Evolutionary conservation across 2,888 invertebrate species (phyloP).

Genomic region (Calliopum simillimum): DNA sequence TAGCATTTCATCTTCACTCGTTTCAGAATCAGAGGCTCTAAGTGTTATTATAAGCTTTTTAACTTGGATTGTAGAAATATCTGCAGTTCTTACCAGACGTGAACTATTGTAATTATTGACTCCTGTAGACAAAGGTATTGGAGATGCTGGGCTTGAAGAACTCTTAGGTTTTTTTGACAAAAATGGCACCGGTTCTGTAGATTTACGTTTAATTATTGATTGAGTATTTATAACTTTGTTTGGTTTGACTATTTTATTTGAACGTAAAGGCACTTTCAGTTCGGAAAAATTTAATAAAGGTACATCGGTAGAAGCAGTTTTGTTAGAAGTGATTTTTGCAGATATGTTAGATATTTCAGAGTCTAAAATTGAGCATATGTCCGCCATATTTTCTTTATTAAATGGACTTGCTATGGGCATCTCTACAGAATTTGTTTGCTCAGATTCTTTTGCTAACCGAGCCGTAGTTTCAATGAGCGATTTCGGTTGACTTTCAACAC

Average conservation of each 20-base stretch:
- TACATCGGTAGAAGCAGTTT: not conserved
- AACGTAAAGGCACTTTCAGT: conserved; percentile 9
- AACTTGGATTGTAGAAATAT: conserved; percentile 55
- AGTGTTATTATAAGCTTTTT: conserved; percentile 59
- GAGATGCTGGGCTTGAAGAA: conserved; percentile 37
- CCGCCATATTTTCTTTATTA: too few relatives aligned
- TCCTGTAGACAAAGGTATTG: conserved; percentile 28
- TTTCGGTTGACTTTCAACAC: too few relatives aligned
- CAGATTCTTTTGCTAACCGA: too few relatives aligned
- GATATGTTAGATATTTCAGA: too few relatives aligned
- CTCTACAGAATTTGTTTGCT: too few relatives aligned
- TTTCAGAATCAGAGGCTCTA: conserved; percentile 53
- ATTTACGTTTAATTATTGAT: conserved; percentile 47
- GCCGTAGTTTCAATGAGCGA: too few relatives aligned
- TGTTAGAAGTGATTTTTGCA: not conserved
- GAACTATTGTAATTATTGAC: conserved; percentile 39
- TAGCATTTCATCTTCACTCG: conserved; percentile 53
- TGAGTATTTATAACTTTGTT: conserved; percentile 63
- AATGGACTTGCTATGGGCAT: too few relatives aligned
- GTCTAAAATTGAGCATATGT: too few relatives aligned
- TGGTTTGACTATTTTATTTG: conserved; percentile 62
- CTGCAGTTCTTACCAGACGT: conserved; percentile 57
- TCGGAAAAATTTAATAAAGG: conserved; percentile 10
- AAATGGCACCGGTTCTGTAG: not conserved
- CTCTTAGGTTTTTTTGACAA: not conserved